These are phyloP conservation scores for Drosophila neonasuta DNA, from an alignment of 2,888 invertebrate genomes.

Conservation along the genomic window DNA sequence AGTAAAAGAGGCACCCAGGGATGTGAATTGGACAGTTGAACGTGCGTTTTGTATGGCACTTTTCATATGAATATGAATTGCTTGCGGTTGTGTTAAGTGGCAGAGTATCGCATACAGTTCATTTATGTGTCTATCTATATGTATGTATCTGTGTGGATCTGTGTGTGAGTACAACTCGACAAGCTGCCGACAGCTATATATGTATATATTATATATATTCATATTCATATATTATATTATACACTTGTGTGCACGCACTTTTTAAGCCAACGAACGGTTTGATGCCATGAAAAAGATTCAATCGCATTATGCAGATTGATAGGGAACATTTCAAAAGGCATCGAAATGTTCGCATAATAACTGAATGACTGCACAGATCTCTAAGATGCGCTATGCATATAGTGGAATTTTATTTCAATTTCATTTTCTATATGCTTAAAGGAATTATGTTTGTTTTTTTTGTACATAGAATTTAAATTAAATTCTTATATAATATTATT, in stretches of 20 bases:
- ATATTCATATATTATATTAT: conserved; percentile 21
- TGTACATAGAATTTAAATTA: too few relatives aligned
- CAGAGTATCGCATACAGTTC: conserved; percentile 50
- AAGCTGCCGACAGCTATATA: conserved; percentile 12
- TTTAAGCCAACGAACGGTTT: conserved; percentile 19
- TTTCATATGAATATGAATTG: conserved; percentile 76
- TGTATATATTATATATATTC: background rate
- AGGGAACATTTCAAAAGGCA: conserved; percentile 17
- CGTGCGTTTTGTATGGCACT: conserved; percentile 63
- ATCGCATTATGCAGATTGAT: conserved; percentile 45
- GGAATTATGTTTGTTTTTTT: too few relatives aligned
- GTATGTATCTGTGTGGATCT: background rate
- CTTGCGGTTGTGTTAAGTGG: conserved; percentile 74
- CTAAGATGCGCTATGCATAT: background rate
- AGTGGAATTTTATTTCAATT: background rate
- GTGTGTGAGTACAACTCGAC: conserved; percentile 11
- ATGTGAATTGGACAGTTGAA: conserved; percentile 38
- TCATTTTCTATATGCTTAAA: background rate
- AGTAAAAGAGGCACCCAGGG: conserved; percentile 2
- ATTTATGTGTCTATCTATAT: conserved; percentile 34
- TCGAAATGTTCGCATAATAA: conserved; percentile 9
- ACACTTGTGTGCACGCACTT: conserved; percentile 33
- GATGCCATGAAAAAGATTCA: conserved; percentile 23
- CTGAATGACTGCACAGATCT: conserved; percentile 2
- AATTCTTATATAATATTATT: too few relatives aligned